Conservation (phyloP, 2,113 vertebrate genomes). For the Dipodomys spectabilis region DNA sequence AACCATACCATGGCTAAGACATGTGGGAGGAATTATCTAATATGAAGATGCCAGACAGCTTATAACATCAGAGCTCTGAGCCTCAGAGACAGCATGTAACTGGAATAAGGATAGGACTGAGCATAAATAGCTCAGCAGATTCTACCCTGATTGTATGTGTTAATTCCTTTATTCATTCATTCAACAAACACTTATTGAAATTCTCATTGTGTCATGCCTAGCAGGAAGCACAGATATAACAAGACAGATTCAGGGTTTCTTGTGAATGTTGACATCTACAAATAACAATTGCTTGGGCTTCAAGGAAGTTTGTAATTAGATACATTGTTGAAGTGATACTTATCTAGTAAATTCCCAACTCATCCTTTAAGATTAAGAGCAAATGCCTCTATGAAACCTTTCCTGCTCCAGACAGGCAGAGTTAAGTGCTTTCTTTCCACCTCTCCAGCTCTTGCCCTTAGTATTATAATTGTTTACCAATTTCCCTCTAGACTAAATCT, state of each 20-base stretch:
- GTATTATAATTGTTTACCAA: conserved; percentile 59
- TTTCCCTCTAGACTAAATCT: conserved; percentile 54
- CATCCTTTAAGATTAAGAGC: conserved; percentile 65
- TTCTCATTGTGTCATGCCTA: conserved; percentile 49
- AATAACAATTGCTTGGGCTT: conserved; percentile 32
- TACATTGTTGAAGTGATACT: conserved; percentile 61
- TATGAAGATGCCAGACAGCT: conserved; percentile 16
- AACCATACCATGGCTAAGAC: neutral
- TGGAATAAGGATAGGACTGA: conserved; percentile 37
- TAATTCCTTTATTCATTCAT: conserved; percentile 65
- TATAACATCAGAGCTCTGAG: neutral
- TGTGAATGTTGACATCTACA: conserved; percentile 47
- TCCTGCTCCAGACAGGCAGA: conserved; percentile 40
- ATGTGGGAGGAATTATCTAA: neutral
- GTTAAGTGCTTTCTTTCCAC: conserved; percentile 51
- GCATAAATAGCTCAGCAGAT: conserved; percentile 49
- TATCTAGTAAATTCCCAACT: conserved; percentile 59
- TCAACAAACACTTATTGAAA: conserved; percentile 67
- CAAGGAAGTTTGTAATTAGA: conserved; percentile 71
- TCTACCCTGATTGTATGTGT: conserved; percentile 26
- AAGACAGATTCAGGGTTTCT: conserved; percentile 57
- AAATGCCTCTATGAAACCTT: conserved; percentile 53
- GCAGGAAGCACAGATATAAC: conserved; percentile 52
- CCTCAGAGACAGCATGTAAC: conserved; percentile 31
- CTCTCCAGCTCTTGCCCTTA: conserved; percentile 31